phyloP scores from a whole-genome alignment of 2,888 invertebrate genomes.

The Trypoxylon attenuatum region DNA sequence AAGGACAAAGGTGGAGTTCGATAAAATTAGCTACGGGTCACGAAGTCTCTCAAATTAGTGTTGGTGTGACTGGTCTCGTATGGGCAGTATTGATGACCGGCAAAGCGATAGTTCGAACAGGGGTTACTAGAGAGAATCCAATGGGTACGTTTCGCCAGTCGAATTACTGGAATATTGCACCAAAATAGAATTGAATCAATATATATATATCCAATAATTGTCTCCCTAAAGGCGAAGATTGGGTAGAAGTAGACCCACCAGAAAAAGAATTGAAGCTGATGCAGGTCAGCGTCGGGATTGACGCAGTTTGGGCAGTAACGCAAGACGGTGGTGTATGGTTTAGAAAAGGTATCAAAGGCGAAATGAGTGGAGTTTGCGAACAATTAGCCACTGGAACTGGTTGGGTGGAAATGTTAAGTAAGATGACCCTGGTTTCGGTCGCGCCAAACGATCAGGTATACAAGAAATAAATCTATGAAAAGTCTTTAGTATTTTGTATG shows the following conservation, averaged over 20 bases:
- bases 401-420: constrained; percentile 93
- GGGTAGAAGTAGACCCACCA: constrained; percentile 88
- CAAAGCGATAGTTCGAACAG: constrained; percentile 86
- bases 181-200: too few species aligned
- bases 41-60: constrained; percentile 90
- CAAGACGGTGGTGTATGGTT: constrained; percentile 92
- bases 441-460: constrained; percentile 88
- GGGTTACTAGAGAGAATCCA: constrained; percentile 86
- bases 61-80: constrained; percentile 89
- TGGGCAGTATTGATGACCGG: constrained; percentile 93
- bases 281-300: constrained; percentile 88
- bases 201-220: neutral
- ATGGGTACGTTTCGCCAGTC: constrained; percentile 76
- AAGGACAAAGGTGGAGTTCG: constrained; percentile 90
- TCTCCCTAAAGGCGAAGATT: constrained; percentile 78
- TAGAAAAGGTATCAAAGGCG: constrained; percentile 84
- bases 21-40: constrained; percentile 85
- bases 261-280: constrained; percentile 82
- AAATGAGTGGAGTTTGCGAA: constrained; percentile 83
- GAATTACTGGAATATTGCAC: neutral
- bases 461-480: neutral
- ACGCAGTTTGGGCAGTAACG: constrained; percentile 86
- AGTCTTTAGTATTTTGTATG: neutral
- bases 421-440: constrained; percentile 88
- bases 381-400: constrained; percentile 86